These are phyloP conservation scores for Sinelater perroti DNA, from an alignment of 2,888 invertebrate genomes.

Conservation along the genomic window DNA sequence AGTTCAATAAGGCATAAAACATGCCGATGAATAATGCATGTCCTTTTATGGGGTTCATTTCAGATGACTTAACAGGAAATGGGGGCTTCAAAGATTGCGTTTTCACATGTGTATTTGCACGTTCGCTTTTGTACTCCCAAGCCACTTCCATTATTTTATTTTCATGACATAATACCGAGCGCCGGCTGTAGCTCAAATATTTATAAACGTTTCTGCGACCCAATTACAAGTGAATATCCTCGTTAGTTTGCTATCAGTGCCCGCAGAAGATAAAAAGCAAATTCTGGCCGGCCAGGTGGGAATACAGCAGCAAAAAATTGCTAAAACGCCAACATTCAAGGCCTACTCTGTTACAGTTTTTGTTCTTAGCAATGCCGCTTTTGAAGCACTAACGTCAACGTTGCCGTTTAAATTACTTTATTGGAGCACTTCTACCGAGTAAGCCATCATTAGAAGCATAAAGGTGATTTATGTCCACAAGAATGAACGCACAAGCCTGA, in stretches of 20 bases:
- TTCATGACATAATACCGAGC: constrained; percentile 2
- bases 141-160: constrained; percentile 9
- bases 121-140: constrained; percentile 24
- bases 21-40: constrained; percentile 38
- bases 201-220: constrained; percentile 1
- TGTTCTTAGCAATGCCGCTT: background rate
- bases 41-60: constrained; percentile 37
- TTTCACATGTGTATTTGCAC: constrained; percentile 33
- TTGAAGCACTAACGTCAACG: background rate
- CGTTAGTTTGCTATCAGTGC: constrained; percentile 1
- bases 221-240: constrained; percentile 1
- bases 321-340: no score
- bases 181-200: background rate
- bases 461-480: constrained; percentile 7
- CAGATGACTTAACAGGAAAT: constrained; percentile 39
- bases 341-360: no score
- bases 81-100: constrained; percentile 35
- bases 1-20: constrained; percentile 36
- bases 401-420: constrained; percentile 3
- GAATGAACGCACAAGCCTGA: constrained; percentile 5
- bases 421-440: constrained; percentile 3
- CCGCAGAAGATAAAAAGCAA: no score
- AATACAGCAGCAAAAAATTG: no score
- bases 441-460: constrained; percentile 2
- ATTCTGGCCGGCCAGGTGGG: no score